Evolutionary conservation across 2,888 invertebrate genomes (phyloP), one percentile per base, ranked within the genome.

Genomic region (Diarsia mendica): DNA sequence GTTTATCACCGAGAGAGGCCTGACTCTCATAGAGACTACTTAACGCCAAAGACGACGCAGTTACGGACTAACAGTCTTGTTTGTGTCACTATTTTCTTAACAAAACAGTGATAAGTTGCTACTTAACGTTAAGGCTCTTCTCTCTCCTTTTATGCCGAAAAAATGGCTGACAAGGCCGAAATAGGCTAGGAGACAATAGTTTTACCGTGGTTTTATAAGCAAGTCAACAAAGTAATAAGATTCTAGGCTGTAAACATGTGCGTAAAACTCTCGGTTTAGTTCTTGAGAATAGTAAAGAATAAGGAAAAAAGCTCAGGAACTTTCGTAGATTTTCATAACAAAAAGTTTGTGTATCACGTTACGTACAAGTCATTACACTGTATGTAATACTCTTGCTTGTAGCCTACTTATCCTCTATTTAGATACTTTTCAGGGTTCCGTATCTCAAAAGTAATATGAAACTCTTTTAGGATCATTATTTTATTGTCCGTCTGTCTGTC

Each of bases 41-140:
- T 90, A 89, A 90, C 86, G 89, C 90, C 87, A 79, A 84, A 67
- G 80, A 58, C 63, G 87, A 90, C 87, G 82, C 80, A 85, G 87
- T 89, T 86, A 87, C 87, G 76, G 86, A 87, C 87, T 91, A 91
- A 93, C 89, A 89, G 89, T 83, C 92, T 92, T 93, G 92, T 93
- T 93, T 94, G 91, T 88, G 91, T 84, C 90, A 87, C 90, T 88
- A 88, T 89, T 90, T 89, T 87, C 81, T 85, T 88, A 86, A 88
- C 87, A 88, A 89, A 80, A 88, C 90, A 90, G 88, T 88, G 86
- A 90, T 87, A 85, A 86, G 77, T 80, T 71, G 72, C 51, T 72
- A 48, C 82, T 55, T 83, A 48, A 61, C 33, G 46, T 67, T 65
- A 79, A 75, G 75, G 48, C 74, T 71, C 69, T 74, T 78, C 67